Percentiles rank a stretch among this genome's conserved stretches.
Conservation (phyloP, 2,113 vertebrate genomes). For the Stictonetta naevosa region DNA sequence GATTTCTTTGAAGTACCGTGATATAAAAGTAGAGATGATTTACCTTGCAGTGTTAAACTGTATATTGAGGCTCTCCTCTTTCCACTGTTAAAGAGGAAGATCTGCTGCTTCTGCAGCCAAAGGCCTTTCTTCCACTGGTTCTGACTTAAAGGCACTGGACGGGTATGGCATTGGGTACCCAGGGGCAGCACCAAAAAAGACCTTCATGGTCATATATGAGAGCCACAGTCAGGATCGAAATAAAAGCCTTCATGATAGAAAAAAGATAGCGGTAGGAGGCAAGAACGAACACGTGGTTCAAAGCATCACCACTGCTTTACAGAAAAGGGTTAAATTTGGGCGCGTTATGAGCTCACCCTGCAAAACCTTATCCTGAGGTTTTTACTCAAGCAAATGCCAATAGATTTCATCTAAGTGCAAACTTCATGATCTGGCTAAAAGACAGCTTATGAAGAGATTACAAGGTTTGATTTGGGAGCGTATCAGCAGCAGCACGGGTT, state of each 20-base stretch:
- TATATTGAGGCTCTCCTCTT: not conserved
- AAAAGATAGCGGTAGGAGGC: not conserved
- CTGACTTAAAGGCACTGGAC: not conserved
- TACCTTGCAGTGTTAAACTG: not conserved
- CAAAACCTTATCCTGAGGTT: not conserved
- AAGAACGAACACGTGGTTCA: not conserved
- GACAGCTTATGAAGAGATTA: not conserved
- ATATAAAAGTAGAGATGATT: not conserved
- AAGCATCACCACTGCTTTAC: not conserved
- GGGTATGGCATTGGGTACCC: not conserved
- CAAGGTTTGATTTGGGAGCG: not conserved
- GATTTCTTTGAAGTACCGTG: not conserved
- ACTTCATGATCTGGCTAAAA: not conserved
- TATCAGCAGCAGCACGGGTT: not conserved
- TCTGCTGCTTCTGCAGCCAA: not conserved
- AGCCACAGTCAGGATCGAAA: not conserved
- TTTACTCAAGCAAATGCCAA: not conserved
- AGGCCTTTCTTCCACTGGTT: not conserved
- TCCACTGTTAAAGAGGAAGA: not conserved
- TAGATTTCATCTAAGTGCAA: not conserved
- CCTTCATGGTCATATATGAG: rapidly evolving
- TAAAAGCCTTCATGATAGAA: not conserved
- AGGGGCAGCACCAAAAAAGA: not conserved
- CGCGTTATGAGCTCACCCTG: not conserved
- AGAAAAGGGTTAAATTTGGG: not conserved